phyloP scores from a whole-genome alignment of 2,888 invertebrate genomes.

The Pemphredon lugubris region DNA sequence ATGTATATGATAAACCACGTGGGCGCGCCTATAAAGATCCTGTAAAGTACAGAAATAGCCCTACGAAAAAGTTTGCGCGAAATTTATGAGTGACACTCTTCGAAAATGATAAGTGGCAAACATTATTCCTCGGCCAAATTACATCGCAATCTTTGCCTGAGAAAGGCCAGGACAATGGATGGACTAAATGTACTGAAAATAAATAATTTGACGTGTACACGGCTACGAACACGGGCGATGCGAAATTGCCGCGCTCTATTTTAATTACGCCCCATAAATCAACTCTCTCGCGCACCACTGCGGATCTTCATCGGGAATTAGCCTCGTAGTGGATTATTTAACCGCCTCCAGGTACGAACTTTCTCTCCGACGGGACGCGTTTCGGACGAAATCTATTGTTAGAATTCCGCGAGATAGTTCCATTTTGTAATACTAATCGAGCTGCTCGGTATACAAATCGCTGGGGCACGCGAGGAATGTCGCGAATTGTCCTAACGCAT shows the following conservation, averaged over 20 bases:
- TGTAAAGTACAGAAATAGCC: not conserved
- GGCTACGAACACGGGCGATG: slow-evolving; percentile 32
- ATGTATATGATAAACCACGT: too few relatives aligned
- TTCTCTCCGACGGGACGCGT: slow-evolving; percentile 37
- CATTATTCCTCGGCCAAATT: slow-evolving; percentile 17
- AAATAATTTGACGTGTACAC: slow-evolving; percentile 47
- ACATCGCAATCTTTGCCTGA: slow-evolving; percentile 18
- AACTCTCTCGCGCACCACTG: slow-evolving; percentile 30
- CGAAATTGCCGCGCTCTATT: slow-evolving; percentile 57
- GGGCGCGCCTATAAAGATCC: too few relatives aligned
- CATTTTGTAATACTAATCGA: not conserved
- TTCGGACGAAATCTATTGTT: slow-evolving; percentile 21
- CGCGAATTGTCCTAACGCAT: too few relatives aligned
- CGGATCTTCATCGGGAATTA: slow-evolving; percentile 52
- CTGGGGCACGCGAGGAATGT: not conserved
- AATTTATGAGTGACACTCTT: slow-evolving; percentile 32
- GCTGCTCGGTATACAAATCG: not conserved
- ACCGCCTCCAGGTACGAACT: slow-evolving; percentile 26
- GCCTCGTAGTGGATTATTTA: slow-evolving; percentile 43
- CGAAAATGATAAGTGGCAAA: slow-evolving; percentile 30
- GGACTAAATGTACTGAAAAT: slow-evolving; percentile 27
- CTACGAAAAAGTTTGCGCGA: not conserved
- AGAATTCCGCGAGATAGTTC: not conserved
- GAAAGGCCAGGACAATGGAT: slow-evolving; percentile 38
- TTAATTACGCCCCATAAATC: slow-evolving; percentile 65